phyloP scores from a whole-genome alignment of 2,113 vertebrate species.

The Nicator chloris region DNA sequence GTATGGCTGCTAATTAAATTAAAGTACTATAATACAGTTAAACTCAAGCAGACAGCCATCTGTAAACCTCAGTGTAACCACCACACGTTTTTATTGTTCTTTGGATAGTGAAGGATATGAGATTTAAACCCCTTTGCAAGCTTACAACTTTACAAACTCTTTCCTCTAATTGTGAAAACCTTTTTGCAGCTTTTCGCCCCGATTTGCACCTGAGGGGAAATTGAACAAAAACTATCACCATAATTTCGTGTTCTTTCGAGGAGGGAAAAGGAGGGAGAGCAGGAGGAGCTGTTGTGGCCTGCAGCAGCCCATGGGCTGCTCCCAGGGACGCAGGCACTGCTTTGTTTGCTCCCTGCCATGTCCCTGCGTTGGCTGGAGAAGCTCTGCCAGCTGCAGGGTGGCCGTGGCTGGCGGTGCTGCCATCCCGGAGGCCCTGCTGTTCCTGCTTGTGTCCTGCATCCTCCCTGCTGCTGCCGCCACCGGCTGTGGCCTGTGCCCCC shows the following conservation, averaged over 20 bases:
- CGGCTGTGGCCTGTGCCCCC: background rate
- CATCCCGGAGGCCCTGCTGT: fast-evolving
- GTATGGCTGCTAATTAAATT: background rate
- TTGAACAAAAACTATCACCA: background rate
- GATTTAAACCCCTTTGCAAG: background rate
- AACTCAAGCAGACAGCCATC: background rate
- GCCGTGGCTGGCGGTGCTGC: fast-evolving
- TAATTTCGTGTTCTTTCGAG: background rate
- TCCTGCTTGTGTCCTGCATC: background rate
- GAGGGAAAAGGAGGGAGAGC: background rate
- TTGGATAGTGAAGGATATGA: background rate
- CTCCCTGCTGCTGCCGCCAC: background rate
- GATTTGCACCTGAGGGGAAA: background rate
- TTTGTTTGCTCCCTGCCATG: background rate
- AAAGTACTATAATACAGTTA: background rate
- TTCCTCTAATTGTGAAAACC: background rate
- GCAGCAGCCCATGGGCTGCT: background rate
- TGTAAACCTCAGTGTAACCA: background rate
- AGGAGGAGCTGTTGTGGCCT: background rate
- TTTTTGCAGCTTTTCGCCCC: background rate
- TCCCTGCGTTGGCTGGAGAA: background rate
- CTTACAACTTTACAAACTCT: background rate
- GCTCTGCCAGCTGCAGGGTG: background rate
- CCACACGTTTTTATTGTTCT: background rate
- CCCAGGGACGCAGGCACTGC: background rate